These are phyloP conservation scores for Madoqua kirkii DNA, from an alignment of 2,113 vertebrate genomes.

Conservation along the genomic window DNA sequence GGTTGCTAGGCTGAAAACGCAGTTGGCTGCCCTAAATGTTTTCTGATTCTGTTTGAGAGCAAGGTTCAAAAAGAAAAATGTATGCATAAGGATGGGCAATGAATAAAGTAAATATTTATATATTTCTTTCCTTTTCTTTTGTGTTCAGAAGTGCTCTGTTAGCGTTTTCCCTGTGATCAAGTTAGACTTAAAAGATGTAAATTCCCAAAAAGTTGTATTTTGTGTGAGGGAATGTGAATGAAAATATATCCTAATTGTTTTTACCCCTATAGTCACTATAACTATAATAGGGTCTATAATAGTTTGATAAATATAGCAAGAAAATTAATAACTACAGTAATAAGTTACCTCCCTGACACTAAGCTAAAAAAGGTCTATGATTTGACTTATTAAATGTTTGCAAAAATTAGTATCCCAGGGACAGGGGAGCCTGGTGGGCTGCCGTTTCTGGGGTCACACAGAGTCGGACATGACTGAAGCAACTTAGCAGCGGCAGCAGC, in stretches of 20 bases:
- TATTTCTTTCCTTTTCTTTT: neutral
- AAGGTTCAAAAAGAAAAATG: neutral
- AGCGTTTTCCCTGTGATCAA: neutral
- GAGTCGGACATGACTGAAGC: no score
- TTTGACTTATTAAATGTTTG: neutral
- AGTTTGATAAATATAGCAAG: neutral
- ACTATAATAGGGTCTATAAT: neutral
- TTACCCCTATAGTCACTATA: neutral
- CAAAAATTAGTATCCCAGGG: neutral
- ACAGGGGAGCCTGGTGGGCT: no score
- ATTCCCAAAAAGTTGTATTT: neutral
- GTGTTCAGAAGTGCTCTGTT: neutral
- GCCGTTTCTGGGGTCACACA: no score
- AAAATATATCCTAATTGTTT: neutral
- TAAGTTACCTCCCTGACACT: neutral
- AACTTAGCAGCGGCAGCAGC: no score
- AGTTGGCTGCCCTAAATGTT: neutral
- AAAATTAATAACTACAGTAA: neutral
- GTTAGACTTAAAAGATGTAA: neutral
- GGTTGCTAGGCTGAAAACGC: neutral
- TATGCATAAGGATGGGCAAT: neutral
- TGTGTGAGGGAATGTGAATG: neutral
- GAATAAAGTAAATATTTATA: neutral
- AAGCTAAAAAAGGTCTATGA: neutral
- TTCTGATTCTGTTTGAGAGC: neutral